These are phyloP conservation scores for Mellilla xanthometata DNA, from an alignment of 2,888 invertebrate species.

Conservation along the genomic window DNA sequence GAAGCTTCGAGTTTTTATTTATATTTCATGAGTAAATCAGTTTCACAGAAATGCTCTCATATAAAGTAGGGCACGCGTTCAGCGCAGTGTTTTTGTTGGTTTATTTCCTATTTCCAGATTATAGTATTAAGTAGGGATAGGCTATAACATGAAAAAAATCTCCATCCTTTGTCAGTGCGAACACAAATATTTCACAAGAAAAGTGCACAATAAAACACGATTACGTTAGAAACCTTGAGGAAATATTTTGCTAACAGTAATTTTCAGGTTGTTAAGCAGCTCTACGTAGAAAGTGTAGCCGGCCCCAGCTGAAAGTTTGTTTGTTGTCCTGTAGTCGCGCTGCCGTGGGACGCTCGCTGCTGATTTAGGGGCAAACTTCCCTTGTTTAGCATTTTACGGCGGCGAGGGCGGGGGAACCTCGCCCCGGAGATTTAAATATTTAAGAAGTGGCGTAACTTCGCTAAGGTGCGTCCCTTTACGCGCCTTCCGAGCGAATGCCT, in stretches of 20 bases:
- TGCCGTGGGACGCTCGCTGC: slow-evolving; percentile 49
- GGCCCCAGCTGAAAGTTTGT: slow-evolving; percentile 67
- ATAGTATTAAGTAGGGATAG: no score
- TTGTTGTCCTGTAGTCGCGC: slow-evolving; percentile 61
- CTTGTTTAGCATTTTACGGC: slow-evolving; percentile 76
- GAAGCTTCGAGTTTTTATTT: no score
- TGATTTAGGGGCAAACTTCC: slow-evolving; percentile 75
- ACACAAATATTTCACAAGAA: slow-evolving; percentile 8
- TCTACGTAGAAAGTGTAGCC: slow-evolving; percentile 43
- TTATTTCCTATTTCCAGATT: no score
- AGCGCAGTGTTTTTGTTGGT: no score
- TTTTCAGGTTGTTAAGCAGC: slow-evolving; percentile 34
- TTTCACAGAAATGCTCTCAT: no score
- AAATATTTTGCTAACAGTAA: slow-evolving; percentile 32
- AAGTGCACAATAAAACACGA: slow-evolving; percentile 17
- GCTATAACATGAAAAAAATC: no score
- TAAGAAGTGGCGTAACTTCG: slow-evolving; percentile 66
- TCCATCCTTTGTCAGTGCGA: no score
- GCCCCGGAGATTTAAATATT: slow-evolving; percentile 76
- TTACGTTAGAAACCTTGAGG: slow-evolving; percentile 13
- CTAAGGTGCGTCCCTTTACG: slow-evolving; percentile 66
- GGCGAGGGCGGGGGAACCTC: slow-evolving; percentile 57
- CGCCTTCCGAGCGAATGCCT: slow-evolving; percentile 48
- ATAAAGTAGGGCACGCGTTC: no score
- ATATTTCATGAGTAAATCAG: no score